Evolutionary conservation across 1,140 invertebrate species (phyloP), one percentile per base, ranked within the genome.

Genomic region (Zaprionus davidi): DNA sequence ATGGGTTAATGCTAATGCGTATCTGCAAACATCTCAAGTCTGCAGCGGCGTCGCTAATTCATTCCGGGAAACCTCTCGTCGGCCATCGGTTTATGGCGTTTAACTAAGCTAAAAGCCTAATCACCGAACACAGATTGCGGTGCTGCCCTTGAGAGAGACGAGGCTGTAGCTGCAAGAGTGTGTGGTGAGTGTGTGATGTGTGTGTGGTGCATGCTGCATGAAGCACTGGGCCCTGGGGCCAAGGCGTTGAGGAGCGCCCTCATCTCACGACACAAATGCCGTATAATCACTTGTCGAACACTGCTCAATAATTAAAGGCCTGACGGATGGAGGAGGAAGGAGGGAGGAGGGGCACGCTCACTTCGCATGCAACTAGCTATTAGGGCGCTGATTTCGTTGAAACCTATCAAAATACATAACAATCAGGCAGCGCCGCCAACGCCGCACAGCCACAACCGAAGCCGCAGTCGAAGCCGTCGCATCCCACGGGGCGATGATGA

Each of bases 351-450:
- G 76, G 12, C 5, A 79, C n/a, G 56, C 58, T 58, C 66, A 67
- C 60, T 72, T 85, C 78, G 71, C 76, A 83, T 84, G 83, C 84
- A 83, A 73, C 74, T 78, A 58, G 77, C 83, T 72, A 90, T 87
- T 87, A 87, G 68, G 70, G 81, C 74, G 71, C 84, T 87, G 84
- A 87, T 87, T 87, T 90, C 84, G 84, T 69, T 90, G 84, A 87
- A 87, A 87, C 85, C 84, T 90, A 87, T 87, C 84, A 87, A 87
- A 87, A 87, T 88, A 87, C 84, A 87, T 87, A 86, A 83, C 80
- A 82, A 86, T 87, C 84, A 60, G 80, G 60, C 76, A 68, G 63
- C 62, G 57, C 59, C 70, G 73, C 55, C 71, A 38, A 46, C 24
- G 55, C 31, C 56, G 64, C 36, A 38, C 31, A 26, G 66, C 67